phyloP scores from a whole-genome alignment of 2,888 invertebrate species.

The Sphaeridia pumilis region DNA sequence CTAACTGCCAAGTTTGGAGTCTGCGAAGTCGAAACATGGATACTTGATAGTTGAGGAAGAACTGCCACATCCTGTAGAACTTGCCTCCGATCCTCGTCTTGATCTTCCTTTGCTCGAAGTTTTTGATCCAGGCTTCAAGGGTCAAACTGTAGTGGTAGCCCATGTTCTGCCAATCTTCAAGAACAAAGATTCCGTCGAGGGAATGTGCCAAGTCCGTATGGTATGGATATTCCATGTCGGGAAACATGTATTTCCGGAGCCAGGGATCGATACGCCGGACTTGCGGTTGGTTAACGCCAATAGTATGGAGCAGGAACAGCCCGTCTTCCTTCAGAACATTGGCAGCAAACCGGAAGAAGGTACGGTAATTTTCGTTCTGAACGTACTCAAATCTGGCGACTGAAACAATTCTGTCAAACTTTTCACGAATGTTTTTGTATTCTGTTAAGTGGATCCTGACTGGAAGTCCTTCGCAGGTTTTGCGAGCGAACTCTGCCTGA shows the following conservation, averaged over 20 bases:
- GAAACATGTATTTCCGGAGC: slow-evolving; percentile 2
- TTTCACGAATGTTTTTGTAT: slow-evolving; percentile 7
- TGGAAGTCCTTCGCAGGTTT: slow-evolving; percentile 1
- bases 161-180: slow-evolving; percentile 4
- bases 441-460: neutral
- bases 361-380: neutral
- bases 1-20: slow-evolving; percentile 1
- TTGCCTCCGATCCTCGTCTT: neutral
- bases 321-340: neutral
- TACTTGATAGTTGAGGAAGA: neutral
- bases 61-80: slow-evolving; percentile 1
- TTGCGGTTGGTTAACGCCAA: neutral
- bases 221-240: neutral
- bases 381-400: slow-evolving; percentile 15
- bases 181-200: neutral
- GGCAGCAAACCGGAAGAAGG: neutral
- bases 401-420: slow-evolving; percentile 13
- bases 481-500: neutral
- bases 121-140: neutral
- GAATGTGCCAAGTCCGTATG: neutral
- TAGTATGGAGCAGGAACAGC: slow-evolving; percentile 1
- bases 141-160: slow-evolving; percentile 1
- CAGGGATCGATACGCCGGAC: neutral
- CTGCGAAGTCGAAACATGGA: neutral
- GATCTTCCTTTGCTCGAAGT: neutral